Evolutionary conservation across 2,113 vertebrate genomes (phyloP).

Genomic region (Lichenostomus cassidix): DNA sequence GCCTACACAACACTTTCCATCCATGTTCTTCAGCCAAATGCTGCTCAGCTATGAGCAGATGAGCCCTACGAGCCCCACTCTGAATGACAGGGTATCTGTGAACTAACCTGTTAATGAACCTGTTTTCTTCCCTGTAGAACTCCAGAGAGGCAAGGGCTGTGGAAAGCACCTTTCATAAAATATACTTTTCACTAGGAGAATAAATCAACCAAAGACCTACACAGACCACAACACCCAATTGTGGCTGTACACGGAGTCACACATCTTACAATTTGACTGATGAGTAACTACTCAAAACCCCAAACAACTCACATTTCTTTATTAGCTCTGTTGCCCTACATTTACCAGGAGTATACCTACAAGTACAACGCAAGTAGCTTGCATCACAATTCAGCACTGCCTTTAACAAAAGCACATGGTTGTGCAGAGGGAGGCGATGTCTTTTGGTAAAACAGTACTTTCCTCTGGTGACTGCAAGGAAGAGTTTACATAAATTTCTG

Average conservation of each 20-base stretch:
- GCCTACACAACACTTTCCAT: background rate
- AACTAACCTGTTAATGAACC: background rate
- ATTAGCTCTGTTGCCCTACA: background rate
- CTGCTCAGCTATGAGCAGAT: background rate
- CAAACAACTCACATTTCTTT: background rate
- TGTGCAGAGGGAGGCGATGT: background rate
- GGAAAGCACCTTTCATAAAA: background rate
- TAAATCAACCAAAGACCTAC: background rate
- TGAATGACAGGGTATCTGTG: background rate
- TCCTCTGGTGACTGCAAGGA: background rate
- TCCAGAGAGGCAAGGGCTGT: background rate
- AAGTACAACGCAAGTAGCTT: background rate
- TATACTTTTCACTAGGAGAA: background rate
- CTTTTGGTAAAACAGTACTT: background rate
- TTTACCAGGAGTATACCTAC: background rate
- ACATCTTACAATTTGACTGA: background rate
- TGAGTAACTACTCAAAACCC: background rate
- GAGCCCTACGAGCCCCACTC: background rate
- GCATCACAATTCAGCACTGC: background rate
- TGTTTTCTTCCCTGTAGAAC: background rate
- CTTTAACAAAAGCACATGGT: background rate
- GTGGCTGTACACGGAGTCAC: background rate
- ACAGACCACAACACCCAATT: accelerated
- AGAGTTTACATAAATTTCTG: background rate
- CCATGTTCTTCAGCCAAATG: background rate